phyloP scores from a whole-genome alignment of 2,797 vertebrate species.

The Spondyliosoma cantharus region DNA sequence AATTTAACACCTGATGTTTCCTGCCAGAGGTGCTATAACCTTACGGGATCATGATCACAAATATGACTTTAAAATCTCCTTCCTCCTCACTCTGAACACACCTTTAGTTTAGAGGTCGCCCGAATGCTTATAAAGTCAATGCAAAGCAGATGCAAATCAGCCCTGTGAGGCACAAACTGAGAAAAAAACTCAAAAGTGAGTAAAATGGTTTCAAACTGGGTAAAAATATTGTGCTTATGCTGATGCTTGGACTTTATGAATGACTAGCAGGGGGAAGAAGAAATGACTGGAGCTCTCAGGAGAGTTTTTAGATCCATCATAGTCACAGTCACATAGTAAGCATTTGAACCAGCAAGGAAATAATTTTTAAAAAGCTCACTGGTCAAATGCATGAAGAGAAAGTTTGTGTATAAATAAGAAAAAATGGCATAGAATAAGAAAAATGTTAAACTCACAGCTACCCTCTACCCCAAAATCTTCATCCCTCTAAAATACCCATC shows the following conservation, averaged over 20 bases:
- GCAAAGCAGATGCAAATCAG: slow-evolving; percentile 32
- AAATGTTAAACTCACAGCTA: no score
- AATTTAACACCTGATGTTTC: not conserved
- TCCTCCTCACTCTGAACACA: slow-evolving; percentile 4
- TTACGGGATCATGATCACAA: not conserved
- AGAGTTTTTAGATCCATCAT: slow-evolving; percentile 7
- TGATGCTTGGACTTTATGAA: slow-evolving; percentile 3
- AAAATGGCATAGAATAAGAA: no score
- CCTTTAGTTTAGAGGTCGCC: not conserved
- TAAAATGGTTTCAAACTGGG: slow-evolving; percentile 11
- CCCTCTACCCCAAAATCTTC: not conserved
- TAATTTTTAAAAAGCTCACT: not conserved
- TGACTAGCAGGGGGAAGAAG: not conserved
- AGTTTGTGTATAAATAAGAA: not conserved
- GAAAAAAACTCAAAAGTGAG: not conserved
- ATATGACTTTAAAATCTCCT: not conserved
- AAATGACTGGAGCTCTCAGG: not conserved
- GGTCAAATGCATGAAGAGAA: not conserved
- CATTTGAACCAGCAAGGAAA: slow-evolving; percentile 11
- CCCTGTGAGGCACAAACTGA: slow-evolving; percentile 2
- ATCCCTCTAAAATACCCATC: not conserved
- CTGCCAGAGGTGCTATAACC: not conserved
- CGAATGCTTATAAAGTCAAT: slow-evolving; percentile 5
- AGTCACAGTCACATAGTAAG: slow-evolving; percentile 7
- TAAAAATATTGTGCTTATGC: slow-evolving; percentile 4